Conservation (phyloP, 2,888 invertebrate genomes). For the Harmothoe impar region DNA sequence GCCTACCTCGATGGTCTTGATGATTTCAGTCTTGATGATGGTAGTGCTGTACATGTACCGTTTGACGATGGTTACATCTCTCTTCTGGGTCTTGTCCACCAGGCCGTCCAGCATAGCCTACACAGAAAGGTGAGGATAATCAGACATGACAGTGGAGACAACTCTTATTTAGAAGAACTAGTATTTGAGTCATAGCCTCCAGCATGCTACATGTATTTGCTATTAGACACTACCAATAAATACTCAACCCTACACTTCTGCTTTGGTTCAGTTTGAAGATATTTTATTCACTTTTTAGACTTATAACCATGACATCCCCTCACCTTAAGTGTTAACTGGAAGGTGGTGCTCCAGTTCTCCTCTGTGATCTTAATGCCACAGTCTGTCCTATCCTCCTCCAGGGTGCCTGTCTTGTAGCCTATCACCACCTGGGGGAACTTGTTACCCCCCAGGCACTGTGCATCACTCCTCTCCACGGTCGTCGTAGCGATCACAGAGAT, state of each 20-base stretch:
- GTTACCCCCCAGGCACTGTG: neutral
- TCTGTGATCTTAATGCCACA: constrained; percentile 43
- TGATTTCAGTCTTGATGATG: constrained; percentile 21
- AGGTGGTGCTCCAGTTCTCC: constrained; percentile 34
- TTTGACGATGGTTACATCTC: constrained; percentile 2
- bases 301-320: too few species aligned
- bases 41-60: constrained; percentile 7
- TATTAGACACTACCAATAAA: too few species aligned
- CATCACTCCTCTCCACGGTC: neutral
- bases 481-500: constrained; percentile 35
- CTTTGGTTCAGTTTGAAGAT: too few species aligned
- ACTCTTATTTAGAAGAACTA: too few species aligned
- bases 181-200: too few species aligned
- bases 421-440: constrained; percentile 13
- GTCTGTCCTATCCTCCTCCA: neutral
- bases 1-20: constrained; percentile 13
- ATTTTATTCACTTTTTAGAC: too few species aligned
- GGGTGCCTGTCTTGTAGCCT: neutral
- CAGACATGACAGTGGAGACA: too few species aligned
- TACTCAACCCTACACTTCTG: too few species aligned
- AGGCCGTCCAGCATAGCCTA: constrained; percentile 17
- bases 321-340: constrained; percentile 21
- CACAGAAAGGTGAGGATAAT: neutral
- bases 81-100: neutral
- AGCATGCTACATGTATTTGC: too few species aligned